phyloP scores from a whole-genome alignment of 1,140 invertebrate genomes.

The Leptinotarsa texana region DNA sequence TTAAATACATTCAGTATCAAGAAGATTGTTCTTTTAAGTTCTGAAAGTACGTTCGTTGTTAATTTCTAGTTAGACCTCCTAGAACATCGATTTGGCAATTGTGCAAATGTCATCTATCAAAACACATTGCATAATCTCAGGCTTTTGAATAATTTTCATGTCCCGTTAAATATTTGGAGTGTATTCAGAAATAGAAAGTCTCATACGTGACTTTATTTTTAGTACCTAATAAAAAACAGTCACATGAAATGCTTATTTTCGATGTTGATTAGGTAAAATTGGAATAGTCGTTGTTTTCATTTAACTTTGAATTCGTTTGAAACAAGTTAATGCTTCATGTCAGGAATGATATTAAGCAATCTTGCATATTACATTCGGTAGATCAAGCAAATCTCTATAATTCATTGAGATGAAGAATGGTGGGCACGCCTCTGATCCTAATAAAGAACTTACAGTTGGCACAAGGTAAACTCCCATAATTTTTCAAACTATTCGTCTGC shows the following conservation, averaged over 20 bases:
- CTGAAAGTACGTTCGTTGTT: too few species aligned
- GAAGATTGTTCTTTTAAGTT: too few species aligned
- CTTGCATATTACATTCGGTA: too few species aligned
- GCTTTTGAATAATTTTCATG: neutral
- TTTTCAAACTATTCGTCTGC: neutral
- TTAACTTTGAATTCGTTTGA: neutral
- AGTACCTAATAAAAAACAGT: conserved; percentile 8
- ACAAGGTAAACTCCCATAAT: conserved; percentile 5
- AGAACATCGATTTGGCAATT: neutral
- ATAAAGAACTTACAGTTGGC: neutral
- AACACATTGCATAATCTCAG: neutral
- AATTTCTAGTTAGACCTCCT: too few species aligned
- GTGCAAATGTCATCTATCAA: conserved; percentile 3
- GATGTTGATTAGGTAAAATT: neutral
- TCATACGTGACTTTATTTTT: neutral
- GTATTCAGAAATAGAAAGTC: neutral
- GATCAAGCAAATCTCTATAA: neutral
- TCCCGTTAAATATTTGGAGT: neutral
- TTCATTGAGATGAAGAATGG: neutral
- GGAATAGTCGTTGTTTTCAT: neutral
- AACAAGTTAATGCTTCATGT: too few species aligned
- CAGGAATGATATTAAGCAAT: too few species aligned
- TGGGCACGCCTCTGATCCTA: neutral
- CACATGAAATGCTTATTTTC: neutral
- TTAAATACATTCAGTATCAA: too few species aligned